Conservation (phyloP, 2,888 invertebrate genomes). For the Pheosia gnoma region DNA sequence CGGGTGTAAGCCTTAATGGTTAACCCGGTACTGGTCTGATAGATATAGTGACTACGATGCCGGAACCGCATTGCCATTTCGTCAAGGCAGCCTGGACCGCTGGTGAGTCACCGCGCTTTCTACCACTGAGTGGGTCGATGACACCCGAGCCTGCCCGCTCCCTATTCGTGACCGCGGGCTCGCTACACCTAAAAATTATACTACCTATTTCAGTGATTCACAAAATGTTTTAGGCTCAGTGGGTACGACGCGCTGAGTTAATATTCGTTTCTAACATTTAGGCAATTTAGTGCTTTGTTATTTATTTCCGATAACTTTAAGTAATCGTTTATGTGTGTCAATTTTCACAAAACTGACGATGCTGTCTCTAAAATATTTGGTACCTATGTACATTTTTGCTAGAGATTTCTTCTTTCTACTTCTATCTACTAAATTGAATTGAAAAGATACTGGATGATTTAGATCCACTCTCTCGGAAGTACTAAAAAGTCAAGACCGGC, state of each 20-base stretch:
- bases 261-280: no score
- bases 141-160: conserved; percentile 38
- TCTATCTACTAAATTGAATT: no score
- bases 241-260: not conserved
- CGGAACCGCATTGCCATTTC: conserved; percentile 12
- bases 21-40: not conserved
- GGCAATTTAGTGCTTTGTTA: no score
- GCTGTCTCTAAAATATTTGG: no score
- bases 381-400: no score
- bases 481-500: no score
- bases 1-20: not conserved
- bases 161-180: conserved; percentile 22
- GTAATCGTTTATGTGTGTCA: no score
- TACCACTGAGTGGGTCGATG: conserved; percentile 50
- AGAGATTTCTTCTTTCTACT: no score
- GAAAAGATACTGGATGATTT: no score
- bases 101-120: conserved; percentile 61
- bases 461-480: no score
- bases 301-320: no score
- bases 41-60: not conserved
- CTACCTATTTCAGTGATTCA: conserved; percentile 22
- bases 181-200: conserved; percentile 3
- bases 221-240: conserved; percentile 17
- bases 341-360: no score
- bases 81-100: conserved; percentile 56